A percentile compares a stretch with the other conserved stretches of the same genome.
Evolutionary conservation across 2,797 vertebrate genomes (phyloP).

Genomic region (Lacerta viridis): DNA sequence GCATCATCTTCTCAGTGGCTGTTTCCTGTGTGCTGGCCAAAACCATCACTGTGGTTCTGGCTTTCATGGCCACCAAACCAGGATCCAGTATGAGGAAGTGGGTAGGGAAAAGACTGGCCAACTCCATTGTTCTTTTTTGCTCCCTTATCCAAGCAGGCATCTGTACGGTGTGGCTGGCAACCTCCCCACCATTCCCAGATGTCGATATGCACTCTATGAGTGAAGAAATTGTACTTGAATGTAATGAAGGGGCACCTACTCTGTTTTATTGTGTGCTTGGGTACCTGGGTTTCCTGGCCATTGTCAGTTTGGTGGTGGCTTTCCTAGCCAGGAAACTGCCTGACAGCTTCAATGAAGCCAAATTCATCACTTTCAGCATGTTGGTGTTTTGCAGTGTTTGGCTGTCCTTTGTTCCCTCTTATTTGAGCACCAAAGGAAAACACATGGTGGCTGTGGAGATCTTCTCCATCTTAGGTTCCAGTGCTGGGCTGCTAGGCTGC

Average conservation of each 20-base stretch:
- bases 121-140: neutral
- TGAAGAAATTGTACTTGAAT: neutral
- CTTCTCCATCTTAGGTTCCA: slow-evolving; percentile 10
- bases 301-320: neutral
- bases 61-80: neutral
- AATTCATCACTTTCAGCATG: slow-evolving; percentile 15
- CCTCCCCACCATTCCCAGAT: neutral
- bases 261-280: slow-evolving; percentile 5
- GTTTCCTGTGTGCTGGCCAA: slow-evolving; percentile 13
- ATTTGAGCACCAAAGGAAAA: slow-evolving; percentile 3
- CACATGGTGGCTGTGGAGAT: neutral
- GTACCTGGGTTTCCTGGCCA: neutral
- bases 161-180: neutral
- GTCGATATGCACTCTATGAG: neutral
- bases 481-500: neutral
- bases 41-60: neutral
- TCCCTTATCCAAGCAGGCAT: neutral
- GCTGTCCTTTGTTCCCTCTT: neutral
- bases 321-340: neutral
- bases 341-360: slow-evolving; percentile 8
- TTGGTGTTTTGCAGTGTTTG: slow-evolving; percentile 2
- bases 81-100: neutral
- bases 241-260: neutral
- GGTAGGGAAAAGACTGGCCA: neutral
- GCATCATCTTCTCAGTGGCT: slow-evolving; percentile 16